These are phyloP conservation scores for Nannospalax galili DNA, from an alignment of 2,113 vertebrate genomes.

Conservation along the genomic window DNA sequence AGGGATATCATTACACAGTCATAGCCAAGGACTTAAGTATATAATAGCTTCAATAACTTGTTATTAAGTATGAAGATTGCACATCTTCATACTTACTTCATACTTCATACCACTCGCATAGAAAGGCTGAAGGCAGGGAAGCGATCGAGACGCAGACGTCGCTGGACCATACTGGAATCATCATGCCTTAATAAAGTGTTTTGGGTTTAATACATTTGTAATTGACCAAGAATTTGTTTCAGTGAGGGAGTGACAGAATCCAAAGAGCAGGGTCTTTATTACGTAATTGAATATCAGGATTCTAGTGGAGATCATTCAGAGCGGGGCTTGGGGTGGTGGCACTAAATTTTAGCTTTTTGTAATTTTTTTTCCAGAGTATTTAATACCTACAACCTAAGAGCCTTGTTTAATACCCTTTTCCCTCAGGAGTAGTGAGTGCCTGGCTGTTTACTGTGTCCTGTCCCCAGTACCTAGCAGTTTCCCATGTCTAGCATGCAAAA, in stretches of 20 bases:
- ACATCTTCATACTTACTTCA: too few relatives aligned
- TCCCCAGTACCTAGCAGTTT: not conserved
- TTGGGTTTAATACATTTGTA: not conserved
- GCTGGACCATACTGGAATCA: not conserved
- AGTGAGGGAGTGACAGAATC: conserved; percentile 3
- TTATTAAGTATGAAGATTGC: not conserved
- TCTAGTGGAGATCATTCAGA: conserved; percentile 1
- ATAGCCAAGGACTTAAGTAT: conserved; percentile 29
- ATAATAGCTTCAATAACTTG: conserved; percentile 49
- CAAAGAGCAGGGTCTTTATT: conserved; percentile 30
- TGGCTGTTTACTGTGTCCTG: not conserved
- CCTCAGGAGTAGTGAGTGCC: not conserved
- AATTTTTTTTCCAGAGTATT: conserved; percentile 30
- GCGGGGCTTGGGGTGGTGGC: not conserved
- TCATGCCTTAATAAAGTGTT: not conserved
- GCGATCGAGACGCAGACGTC: not conserved
- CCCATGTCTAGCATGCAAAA: not conserved
- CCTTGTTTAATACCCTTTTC: not conserved
- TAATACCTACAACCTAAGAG: not conserved
- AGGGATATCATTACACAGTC: conserved; percentile 50
- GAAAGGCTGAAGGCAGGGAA: not conserved
- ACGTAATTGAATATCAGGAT: conserved; percentile 41
- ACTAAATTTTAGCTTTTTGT: conserved; percentile 12
- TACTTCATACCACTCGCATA: not conserved
- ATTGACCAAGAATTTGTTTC: conserved; percentile 53